phyloP scores from a whole-genome alignment of 2,113 vertebrate species.

The Bucco capensis region DNA sequence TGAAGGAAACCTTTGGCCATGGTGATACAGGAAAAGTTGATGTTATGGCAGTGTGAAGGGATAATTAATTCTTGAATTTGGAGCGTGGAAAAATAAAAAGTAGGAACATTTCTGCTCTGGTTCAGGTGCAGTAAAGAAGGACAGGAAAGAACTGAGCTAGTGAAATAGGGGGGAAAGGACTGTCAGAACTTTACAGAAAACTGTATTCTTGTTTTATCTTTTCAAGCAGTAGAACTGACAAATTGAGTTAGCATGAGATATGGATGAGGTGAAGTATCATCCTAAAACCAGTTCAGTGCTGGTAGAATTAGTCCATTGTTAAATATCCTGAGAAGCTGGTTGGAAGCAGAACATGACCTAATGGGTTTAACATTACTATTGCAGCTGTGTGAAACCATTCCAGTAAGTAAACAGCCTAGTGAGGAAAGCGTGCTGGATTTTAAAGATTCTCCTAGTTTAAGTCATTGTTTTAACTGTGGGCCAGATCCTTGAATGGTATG shows the following conservation, averaged over 20 bases:
- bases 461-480: neutral
- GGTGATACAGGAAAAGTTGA: neutral
- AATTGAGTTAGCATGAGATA: neutral
- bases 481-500: neutral
- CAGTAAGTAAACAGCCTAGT: slow-evolving; percentile 10
- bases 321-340: neutral
- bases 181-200: neutral
- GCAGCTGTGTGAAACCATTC: slow-evolving; percentile 30
- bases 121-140: neutral
- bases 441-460: slow-evolving; percentile 12
- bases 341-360: slow-evolving; percentile 28
- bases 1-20: neutral
- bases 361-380: slow-evolving; percentile 1
- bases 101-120: neutral
- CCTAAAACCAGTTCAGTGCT: neutral
- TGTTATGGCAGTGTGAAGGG: neutral
- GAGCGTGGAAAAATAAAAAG: neutral
- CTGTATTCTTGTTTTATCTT: neutral
- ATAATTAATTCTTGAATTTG: neutral
- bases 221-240: neutral
- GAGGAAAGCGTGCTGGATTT: slow-evolving; percentile 14
- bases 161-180: neutral
- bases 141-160: neutral
- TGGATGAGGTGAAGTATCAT: neutral
- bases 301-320: slow-evolving; percentile 29